Conservation (phyloP, 2,113 vertebrate genomes). For the Saiga tatarica region DNA sequence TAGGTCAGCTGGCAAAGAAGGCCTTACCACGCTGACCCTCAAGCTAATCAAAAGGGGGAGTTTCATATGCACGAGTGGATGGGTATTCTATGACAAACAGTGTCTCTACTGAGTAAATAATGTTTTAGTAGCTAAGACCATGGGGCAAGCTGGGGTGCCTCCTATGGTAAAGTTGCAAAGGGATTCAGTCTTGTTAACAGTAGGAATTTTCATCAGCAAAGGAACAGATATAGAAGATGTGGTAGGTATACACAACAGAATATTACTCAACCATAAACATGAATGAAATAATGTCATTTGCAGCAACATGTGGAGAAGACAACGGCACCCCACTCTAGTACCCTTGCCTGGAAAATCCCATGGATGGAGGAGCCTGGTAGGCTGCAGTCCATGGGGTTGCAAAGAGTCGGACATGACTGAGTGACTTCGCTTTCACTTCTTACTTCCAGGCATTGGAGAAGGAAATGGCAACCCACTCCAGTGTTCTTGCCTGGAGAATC, state of each 20-base stretch:
- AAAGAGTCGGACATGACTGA: no score
- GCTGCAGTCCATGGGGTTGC: no score
- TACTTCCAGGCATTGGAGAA: no score
- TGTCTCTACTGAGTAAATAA: background rate
- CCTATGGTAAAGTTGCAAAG: background rate
- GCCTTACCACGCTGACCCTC: no score
- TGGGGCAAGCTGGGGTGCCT: no score
- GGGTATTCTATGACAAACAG: background rate
- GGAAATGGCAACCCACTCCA: no score
- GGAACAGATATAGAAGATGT: background rate
- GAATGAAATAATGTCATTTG: background rate
- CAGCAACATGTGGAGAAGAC: background rate
- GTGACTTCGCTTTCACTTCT: no score
- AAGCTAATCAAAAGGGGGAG: background rate
- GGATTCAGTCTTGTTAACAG: background rate
- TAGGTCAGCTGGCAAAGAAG: background rate
- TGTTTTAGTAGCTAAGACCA: background rate
- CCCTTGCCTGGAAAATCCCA: no score
- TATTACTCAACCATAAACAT: background rate
- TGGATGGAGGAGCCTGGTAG: no score
- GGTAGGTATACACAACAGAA: rapidly evolving
- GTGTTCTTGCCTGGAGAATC: no score
- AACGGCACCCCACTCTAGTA: no score
- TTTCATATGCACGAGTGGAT: no score
- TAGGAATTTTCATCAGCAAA: background rate